Conservation (phyloP, 2,888 invertebrate species). For the Leptura quadrifasciata region DNA sequence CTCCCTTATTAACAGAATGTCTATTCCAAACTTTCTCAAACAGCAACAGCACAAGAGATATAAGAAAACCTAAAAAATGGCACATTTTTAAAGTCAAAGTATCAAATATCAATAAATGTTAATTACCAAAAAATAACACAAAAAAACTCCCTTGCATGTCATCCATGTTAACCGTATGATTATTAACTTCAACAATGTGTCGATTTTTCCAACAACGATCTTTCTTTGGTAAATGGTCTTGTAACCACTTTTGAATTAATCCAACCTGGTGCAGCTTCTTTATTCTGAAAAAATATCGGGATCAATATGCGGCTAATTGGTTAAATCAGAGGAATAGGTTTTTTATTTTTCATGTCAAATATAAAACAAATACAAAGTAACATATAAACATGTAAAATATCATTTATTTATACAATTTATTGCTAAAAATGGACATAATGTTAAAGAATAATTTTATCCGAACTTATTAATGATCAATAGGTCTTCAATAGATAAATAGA, state of each 20-base stretch:
- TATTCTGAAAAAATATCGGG: slow-evolving; percentile 76
- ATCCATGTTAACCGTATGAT: slow-evolving; percentile 90
- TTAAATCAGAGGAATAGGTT: not conserved
- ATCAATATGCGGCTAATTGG: not conserved
- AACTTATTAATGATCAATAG: too few species aligned
- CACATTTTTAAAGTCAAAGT: not conserved
- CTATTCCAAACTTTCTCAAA: slow-evolving; percentile 74
- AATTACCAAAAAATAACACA: slow-evolving; percentile 88
- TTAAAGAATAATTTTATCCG: too few species aligned
- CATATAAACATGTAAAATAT: too few species aligned
- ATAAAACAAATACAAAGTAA: too few species aligned
- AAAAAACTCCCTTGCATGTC: slow-evolving; percentile 97
- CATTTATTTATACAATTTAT: too few species aligned
- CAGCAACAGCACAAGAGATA: slow-evolving; percentile 73
- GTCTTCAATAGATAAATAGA: too few species aligned
- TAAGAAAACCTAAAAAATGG: slow-evolving; percentile 74
- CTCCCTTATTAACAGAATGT: slow-evolving; percentile 71
- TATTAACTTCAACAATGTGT: slow-evolving; percentile 81
- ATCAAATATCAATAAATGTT: slow-evolving; percentile 40
- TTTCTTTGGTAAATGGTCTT: slow-evolving; percentile 84
- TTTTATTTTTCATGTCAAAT: too few species aligned
- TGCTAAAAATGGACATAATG: too few species aligned
- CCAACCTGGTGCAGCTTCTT: slow-evolving; percentile 89
- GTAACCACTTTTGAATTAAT: slow-evolving; percentile 88
- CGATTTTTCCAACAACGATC: slow-evolving; percentile 86